Evolutionary conservation across 2,113 vertebrate genomes (phyloP), one percentile per base, ranked within the genome.

Genomic region (human): DNA sequence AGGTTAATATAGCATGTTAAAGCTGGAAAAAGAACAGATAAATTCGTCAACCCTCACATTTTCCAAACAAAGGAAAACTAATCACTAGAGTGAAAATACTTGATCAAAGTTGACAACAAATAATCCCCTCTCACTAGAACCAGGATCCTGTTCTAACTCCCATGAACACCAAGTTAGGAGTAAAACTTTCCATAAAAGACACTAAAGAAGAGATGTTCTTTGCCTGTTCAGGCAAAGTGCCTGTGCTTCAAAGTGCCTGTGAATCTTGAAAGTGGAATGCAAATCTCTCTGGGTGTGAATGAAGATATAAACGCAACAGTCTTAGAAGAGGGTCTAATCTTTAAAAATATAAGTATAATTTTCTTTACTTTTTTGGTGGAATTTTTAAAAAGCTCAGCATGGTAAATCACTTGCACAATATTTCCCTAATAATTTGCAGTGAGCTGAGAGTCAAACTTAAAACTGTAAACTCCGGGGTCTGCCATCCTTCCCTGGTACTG

Each of bases 11-110:
- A 89, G 89, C 95, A 94, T 89, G 86, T 35, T 84, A 82, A 89
- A 93, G 73, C 72, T 97, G 89, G 93, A 97, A 83, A 96, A 95
- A 73, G 89, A 97, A 96, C 89, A 93, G 72, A 97, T 94, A 83
- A 78, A 91, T 95, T 90, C 96, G 93, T 70, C 96, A 94, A 43
- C 43, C 9, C 48, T 91, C 89, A 86, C 82, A 94, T 86, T 73
- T 85, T 86, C 59, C 66, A 91, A 93, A 95, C 76, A 97, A 94
- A 95, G 68, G 64, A 88, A 97, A 94, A 76, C 59, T 75, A 78
- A 94, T 96, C 96, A 93, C 72, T 38, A 73, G 22, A 85, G 48
- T 59, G 59, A 96, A 90, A 95, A 94, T 61, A 90, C 48, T 17
- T 96, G 78, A 96, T 97, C 73, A 61, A 86, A 94, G 52, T 8